Base-by-base conservation (phyloP, 2,888 invertebrate species). In the Pterobdella sp. region DNA sequence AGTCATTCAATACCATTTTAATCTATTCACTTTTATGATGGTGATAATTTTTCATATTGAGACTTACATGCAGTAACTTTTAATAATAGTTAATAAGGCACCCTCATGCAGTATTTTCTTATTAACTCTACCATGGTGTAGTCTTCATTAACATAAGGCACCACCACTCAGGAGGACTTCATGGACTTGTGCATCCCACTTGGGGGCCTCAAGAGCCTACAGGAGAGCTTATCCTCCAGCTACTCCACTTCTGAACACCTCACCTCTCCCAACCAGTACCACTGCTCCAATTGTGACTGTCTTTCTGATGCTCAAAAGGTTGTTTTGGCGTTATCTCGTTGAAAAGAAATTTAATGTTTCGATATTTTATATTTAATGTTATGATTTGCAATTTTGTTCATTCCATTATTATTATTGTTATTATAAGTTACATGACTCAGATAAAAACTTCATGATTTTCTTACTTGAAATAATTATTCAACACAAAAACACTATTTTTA, bases 241-340 rank as follows among this genome's bases (percentile, higher is more conserved):
- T 84, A 80, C 75, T 76, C 79, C 67, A 78, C 79, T 18, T 76
- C 78, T 34, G 84, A 84, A 76, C 77, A 77, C 29, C 79, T 84
- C 79, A 79, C 80, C 65, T 84, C 83, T 1, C 79, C 79, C 64
- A 84, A 84, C 77, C 82, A 84, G 76, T 84, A 84, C 76, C 75
- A 77, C 36, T 84, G 84, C 79, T 80, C 80, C 31, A 76, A 67
- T 0, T 84, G 84, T 76, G 76, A 80, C 42, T 80, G 79, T 76
- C 80, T 82, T 3, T 83, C 82, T n/a, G 80, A 83, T 79, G 84
- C 84, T 52, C 79, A 77, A 75, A 84, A 83, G 79, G 84, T 84
- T 42, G 7, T 14, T 42, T 14, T 14, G 49, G n/a, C n/a, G n/a
- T n/a, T n/a, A n/a, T n/a, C n/a, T n/a, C n/a, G n/a, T n/a, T n/a